These are phyloP conservation scores for Onthophagus sagittarius DNA, from an alignment of 2,888 invertebrate species.

Conservation along the genomic window DNA sequence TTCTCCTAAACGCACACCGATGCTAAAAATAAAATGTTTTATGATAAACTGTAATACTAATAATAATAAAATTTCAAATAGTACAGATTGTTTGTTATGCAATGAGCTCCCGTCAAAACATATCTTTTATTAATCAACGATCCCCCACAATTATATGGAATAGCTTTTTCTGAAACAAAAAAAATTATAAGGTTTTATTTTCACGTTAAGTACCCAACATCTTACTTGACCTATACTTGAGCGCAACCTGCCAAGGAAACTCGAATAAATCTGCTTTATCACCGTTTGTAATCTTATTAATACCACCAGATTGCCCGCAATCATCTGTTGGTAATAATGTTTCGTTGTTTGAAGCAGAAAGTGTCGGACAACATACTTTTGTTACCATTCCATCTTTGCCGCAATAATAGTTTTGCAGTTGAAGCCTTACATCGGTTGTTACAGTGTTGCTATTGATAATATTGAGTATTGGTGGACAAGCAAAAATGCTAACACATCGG, in stretches of 20 bases:
- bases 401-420: slow-evolving; percentile 3
- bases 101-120: slow-evolving; percentile 59
- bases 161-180: background rate
- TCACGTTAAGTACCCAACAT: background rate
- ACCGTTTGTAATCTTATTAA: slow-evolving; percentile 49
- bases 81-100: slow-evolving; percentile 35
- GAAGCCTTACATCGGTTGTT: background rate
- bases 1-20: slow-evolving; percentile 61
- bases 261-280: slow-evolving; percentile 59
- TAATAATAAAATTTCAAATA: background rate
- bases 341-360: background rate
- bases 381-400: background rate
- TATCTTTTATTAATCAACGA: slow-evolving; percentile 51
- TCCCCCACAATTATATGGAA: slow-evolving; percentile 46
- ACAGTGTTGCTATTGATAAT: background rate
- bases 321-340: slow-evolving; percentile 35
- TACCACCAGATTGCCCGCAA: slow-evolving; percentile 56
- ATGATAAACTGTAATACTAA: background rate
- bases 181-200: slow-evolving; percentile 24
- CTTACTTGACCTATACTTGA: slow-evolving; percentile 52
- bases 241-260: slow-evolving; percentile 73
- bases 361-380: slow-evolving; percentile 53
- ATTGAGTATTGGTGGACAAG: background rate
- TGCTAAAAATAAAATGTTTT: slow-evolving; percentile 41
- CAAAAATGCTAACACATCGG: background rate